Evolutionary conservation across 1,140 invertebrate genomes (phyloP).

Genomic region (Heliconius eleuchia): DNA sequence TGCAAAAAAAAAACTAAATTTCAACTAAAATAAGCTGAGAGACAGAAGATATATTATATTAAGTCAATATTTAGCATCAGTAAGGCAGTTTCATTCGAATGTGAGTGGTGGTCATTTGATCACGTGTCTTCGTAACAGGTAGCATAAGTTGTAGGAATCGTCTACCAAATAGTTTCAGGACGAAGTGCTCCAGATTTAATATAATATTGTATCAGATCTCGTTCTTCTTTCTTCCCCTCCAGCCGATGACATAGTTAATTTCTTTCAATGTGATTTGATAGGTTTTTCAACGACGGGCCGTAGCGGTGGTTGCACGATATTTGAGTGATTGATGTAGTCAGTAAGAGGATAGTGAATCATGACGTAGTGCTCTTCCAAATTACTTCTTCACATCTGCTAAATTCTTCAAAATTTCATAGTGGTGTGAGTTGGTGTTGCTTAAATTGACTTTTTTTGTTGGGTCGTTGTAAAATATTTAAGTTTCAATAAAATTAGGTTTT

Average conservation of each 20-base stretch:
- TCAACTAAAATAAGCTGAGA: constrained; percentile 23
- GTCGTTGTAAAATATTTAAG: too few relatives aligned
- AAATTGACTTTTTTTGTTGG: neutral
- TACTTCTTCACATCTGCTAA: neutral
- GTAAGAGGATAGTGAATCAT: neutral
- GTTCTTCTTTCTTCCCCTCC: neutral
- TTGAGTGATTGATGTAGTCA: neutral
- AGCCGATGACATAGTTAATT: neutral
- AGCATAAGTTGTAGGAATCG: neutral
- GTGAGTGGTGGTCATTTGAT: neutral
- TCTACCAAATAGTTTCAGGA: neutral
- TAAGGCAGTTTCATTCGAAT: constrained; percentile 3
- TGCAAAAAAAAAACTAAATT: neutral
- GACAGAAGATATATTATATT: constrained; percentile 59
- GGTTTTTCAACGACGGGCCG: neutral
- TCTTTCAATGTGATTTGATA: neutral
- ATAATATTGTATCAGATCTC: too few relatives aligned
- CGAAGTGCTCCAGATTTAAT: neutral
- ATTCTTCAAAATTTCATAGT: too few relatives aligned
- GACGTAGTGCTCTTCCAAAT: neutral
- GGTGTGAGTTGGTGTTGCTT: neutral
- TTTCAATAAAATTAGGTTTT: too few relatives aligned
- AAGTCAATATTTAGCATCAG: constrained; percentile 45
- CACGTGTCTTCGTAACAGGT: neutral
- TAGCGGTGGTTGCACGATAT: neutral